Base-by-base conservation (phyloP, 35 echinoderm and acorn worm genomes). In the Apostichopus japonicus region DNA sequence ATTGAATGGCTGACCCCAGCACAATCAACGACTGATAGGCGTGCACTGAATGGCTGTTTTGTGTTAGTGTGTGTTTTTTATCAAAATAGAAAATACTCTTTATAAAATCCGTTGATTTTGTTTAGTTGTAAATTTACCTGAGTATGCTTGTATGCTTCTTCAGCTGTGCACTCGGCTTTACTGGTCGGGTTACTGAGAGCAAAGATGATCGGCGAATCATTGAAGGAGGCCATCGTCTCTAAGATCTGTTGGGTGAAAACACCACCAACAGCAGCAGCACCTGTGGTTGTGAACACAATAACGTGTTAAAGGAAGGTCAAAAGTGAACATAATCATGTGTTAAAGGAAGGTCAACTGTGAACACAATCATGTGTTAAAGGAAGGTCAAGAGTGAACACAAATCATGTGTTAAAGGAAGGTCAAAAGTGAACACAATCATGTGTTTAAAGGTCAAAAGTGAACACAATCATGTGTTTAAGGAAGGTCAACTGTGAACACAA, bases 141-240 rank as follows among this genome's bases (percentile, higher is more conserved):
- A 3, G 97, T 98, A 65, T 93, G 79, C 56, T 76, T 96, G 71
- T 98, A 98, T 71, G 97, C 97, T 62, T 98, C 75, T 54, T 93
- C 95, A 3, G 97, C 97, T 16, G 97, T 98, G 67, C 97, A 98
- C 82, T 98, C 97, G 0, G 97, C 95, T 65, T 96, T 98, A 75
- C 95, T 98, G 8, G 97, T 98, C 13, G 97, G 97, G 65, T 98
- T 96, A 77, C 95, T 96, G 11, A 96, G 93, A 4, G 97, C 97
- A 92, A 98, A 98, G 90, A 98, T 98, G 75, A 98, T 90, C 21
- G 97, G 95, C 8, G 78, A 93, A 11, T 94, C 79, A 80, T 96
- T 96, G 19, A 98, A 96, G 14, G 93, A 91, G 6, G 91, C 95
- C 97, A 98, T 98, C 23, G 86, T 86, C 55, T 92, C 56, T 10